phyloP scores from a whole-genome alignment of 2,888 invertebrate species.

The Lasioglossum marginatum region DNA sequence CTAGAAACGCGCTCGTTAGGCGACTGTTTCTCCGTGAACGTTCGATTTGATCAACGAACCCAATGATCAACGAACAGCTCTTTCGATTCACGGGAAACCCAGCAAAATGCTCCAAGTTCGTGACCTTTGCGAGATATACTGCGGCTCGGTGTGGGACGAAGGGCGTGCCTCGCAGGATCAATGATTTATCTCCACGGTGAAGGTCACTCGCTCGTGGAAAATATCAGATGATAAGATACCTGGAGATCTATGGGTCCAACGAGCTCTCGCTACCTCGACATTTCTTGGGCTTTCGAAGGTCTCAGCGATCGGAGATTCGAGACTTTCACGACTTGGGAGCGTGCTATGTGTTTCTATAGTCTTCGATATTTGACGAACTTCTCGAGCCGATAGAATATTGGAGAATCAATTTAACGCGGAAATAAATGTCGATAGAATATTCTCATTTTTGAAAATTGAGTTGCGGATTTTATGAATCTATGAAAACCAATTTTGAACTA shows the following conservation, averaged over 20 bases:
- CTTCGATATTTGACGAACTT: neutral
- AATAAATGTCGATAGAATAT: neutral
- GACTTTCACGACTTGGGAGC: neutral
- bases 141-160: slow-evolving; percentile 2
- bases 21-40: neutral
- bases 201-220: slow-evolving; percentile 19
- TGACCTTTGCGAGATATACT: slow-evolving; percentile 9
- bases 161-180: slow-evolving; percentile 21
- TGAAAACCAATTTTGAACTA: no score
- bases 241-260: neutral
- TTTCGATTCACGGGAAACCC: slow-evolving; percentile 10
- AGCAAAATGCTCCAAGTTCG: slow-evolving; percentile 13
- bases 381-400: neutral
- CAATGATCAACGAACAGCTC: neutral
- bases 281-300: slow-evolving; percentile 1
- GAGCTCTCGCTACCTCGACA: neutral
- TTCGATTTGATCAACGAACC: neutral
- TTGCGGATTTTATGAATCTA: no score
- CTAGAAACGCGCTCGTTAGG: neutral
- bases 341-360: neutral
- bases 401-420: neutral
- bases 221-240: neutral
- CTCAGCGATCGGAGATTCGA: neutral
- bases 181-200: slow-evolving; percentile 26
- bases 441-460: no score